Conservation (phyloP, 2,888 invertebrate species). For the Linyphia triangularis region DNA sequence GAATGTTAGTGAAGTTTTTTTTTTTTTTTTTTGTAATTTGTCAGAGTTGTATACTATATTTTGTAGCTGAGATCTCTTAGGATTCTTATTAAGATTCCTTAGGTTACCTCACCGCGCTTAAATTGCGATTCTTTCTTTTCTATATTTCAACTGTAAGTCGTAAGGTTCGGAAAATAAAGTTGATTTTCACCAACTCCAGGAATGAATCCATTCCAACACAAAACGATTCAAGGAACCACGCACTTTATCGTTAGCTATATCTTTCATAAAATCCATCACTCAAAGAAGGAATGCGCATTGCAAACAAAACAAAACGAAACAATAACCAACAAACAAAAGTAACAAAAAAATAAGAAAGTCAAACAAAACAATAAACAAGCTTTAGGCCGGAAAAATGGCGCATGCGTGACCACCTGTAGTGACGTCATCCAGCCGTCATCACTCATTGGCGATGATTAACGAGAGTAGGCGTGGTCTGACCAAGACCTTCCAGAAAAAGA, state of each 20-base stretch:
- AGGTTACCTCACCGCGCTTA: no score
- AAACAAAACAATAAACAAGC: conserved; percentile 46
- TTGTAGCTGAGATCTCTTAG: no score
- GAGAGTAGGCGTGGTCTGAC: conserved; percentile 63
- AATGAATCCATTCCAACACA: no score
- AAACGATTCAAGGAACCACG: conserved; percentile 22
- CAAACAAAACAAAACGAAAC: conserved; percentile 27
- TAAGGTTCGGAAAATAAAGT: no score
- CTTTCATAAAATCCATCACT: neutral
- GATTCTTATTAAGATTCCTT: no score
- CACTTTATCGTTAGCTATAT: conserved; percentile 7
- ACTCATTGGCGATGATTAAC: conserved; percentile 71
- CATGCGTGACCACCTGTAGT: conserved; percentile 68
- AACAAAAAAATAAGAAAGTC: conserved; percentile 5
- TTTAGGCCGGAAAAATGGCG: conserved; percentile 36
- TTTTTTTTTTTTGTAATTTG: no score
- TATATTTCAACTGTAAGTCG: no score
- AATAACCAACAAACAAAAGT: no score
- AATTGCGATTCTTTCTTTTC: no score
- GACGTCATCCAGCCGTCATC: conserved; percentile 71
- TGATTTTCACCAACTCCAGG: no score
- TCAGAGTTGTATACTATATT: no score
- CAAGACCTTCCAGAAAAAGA: conserved; percentile 38
- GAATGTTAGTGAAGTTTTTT: no score
- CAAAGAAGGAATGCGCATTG: neutral